phyloP scores from a whole-genome alignment of 2,888 invertebrate genomes.

The Megalurothrips usitatus region DNA sequence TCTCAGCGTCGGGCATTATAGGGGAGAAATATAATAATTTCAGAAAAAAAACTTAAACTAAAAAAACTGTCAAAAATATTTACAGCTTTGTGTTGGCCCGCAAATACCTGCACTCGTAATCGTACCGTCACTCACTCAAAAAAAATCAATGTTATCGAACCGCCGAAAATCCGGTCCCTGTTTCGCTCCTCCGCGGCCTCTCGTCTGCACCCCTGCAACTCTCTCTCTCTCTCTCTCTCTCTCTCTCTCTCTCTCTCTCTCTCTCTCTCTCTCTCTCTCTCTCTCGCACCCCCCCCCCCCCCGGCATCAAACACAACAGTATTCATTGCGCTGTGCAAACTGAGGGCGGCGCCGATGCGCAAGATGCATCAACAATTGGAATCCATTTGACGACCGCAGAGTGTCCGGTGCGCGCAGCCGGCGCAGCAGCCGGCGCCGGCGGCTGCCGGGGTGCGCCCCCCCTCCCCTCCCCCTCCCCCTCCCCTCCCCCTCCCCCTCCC shows the following conservation, averaged over 20 bases:
- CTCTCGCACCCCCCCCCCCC: neutral
- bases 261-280: neutral
- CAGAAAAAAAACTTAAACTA: no score
- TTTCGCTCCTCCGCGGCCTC: no score
- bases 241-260: neutral
- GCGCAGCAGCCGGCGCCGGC: no score
- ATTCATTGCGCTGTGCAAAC: neutral
- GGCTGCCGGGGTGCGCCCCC: neutral
- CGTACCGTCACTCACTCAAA: no score
- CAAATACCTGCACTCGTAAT: no score
- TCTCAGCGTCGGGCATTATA: no score
- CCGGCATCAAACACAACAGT: conserved; percentile 3
- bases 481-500: neutral
- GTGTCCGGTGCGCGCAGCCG: no score
- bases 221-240: neutral
- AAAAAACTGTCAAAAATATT: no score
- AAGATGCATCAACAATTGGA: conserved; percentile 26
- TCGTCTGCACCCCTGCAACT: neutral
- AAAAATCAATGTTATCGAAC: no score
- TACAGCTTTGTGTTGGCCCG: no score
- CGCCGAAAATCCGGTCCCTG: no score
- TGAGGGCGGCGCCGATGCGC: neutral
- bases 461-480: neutral
- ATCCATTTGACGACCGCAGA: conserved; percentile 2
- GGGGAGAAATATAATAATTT: no score